Base-by-base conservation (phyloP, 2,797 vertebrate species). In the Sebastes cheni region DNA sequence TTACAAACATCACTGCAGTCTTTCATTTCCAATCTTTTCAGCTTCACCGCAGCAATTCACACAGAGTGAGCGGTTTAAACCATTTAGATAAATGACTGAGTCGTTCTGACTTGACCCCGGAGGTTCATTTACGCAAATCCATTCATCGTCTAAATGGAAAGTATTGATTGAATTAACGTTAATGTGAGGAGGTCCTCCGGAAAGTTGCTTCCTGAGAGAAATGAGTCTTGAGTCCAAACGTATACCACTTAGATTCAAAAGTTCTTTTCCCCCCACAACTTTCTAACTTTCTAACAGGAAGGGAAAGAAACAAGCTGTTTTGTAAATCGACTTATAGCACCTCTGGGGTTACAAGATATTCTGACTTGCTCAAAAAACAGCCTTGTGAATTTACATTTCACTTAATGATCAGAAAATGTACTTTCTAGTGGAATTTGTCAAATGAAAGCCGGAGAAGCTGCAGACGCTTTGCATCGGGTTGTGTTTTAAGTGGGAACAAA, bases 131-230 rank as follows among this genome's bases (percentile, higher is more conserved):
- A 85, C 56, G 66, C 79, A 86, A 88, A 88, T 91, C 83, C 84
- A 86, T 89, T 92, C 87, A 86, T 87, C 67, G 85, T 87, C 84
- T 85, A 89, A 93, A 91, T 92, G 88, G 84, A 90, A 91, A 89
- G 77, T 89, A 93, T 91, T 80, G 86, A 91, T 83, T 80, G 74
- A 56, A 83, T 56, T 87, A 85, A 86, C 50, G 66, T 79, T 88
- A 87, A 92, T 89, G 82, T 77, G 60, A 83, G 62, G 79, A 86
- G 82, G 80, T 90, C 80, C 77, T 81, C 59, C 1, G 20, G 75
- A 81, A 83, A 72, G 75, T 72, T 83, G 72, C 78, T 82, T 67
- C 30, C 18, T 29, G 78, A 84, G 60, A 85, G 59, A 62, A 88
- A 80, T 80, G 1, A 32, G 32, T 60, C 69, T 59, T 25, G 20